Percentiles rank a stretch among this genome's conserved stretches.
Conservation (phyloP, 2,888 invertebrate genomes). For the Dynastes maya region DNA sequence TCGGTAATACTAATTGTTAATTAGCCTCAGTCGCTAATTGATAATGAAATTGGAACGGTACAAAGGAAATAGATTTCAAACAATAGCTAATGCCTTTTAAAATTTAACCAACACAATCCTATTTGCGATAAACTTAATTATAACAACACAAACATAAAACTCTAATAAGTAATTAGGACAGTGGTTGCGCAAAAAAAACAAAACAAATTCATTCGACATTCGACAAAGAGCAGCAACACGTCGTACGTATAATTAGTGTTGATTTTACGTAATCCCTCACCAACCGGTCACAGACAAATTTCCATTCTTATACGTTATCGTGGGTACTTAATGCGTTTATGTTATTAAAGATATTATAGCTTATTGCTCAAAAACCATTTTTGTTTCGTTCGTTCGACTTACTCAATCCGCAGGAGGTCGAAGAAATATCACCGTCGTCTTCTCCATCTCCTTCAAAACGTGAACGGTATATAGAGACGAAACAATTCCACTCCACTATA, state of each 20-base stretch:
- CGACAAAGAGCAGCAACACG: constrained; percentile 8
- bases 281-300: constrained; percentile 1
- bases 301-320: neutral
- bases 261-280: constrained; percentile 11
- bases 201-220: neutral
- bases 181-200: neutral
- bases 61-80: neutral
- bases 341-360: constrained; percentile 13
- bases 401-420: neutral
- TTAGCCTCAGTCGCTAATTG: neutral
- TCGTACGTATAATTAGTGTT: constrained; percentile 1
- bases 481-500: too few relatives aligned
- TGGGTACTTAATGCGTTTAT: neutral
- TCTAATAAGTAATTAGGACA: neutral
- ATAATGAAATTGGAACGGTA: neutral
- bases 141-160: neutral
- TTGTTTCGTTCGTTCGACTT: neutral
- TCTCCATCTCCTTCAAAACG: neutral
- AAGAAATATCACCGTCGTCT: neutral
- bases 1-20: neutral
- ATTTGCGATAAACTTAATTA: neutral
- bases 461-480: neutral
- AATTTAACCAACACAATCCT: neutral
- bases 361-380: constrained; percentile 18
- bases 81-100: constrained; percentile 10